Evolutionary conservation across 2,888 invertebrate genomes (phyloP), one percentile per base, ranked within the genome.

Genomic region (Euspilapteryx auroguttella): DNA sequence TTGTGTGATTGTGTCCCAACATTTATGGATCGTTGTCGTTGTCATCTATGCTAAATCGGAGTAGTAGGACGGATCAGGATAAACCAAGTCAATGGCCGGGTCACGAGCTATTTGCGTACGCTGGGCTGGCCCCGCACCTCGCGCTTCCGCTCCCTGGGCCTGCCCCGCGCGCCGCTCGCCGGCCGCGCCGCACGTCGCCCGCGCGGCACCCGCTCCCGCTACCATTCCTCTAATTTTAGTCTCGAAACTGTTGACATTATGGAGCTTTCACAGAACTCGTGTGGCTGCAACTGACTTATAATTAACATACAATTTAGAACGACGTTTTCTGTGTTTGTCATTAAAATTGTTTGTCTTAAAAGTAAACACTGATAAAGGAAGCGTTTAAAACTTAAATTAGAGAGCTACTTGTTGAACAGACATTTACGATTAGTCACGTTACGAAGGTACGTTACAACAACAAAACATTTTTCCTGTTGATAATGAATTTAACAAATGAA

Each of bases 41-140:
- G 12, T 12, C 14, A 11, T 17, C 17, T 8, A 3, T 7, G 12
- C 7, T 10, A 57, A 75, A 66, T 51, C 73, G 58, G 73, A 75
- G 65, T 73, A 75, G 73, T 75, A 56, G 73, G 69, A 61, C 73
- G 69, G 71, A 64, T 75, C 69, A 73, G 73, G 71, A 69, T 63
- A 65, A 69, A 63, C 61, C 64, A 63, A 73, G 73, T 75, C 75
- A 73, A 73, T 57, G 75, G 69, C 75, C 75, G 75, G 73, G 73
- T 73, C 73, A 71, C 59, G 53, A 49, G 63, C 64, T 73, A 73
- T 75, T 73, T 75, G 56, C 54, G 68, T 65, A 52, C 55, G 5
- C 17, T 17, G 17, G 42, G 51, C 54, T 53, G 47, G 44, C 37
- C 45, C 47, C 29, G 21, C 35, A 14, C 42, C 53, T 51, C 56